Percentiles rank a stretch among this genome's conserved stretches.
Evolutionary conservation across 35 echinoderm and acorn worm genomes (phyloP).

Genomic region (Hemicentrotus pulcherrimus): DNA sequence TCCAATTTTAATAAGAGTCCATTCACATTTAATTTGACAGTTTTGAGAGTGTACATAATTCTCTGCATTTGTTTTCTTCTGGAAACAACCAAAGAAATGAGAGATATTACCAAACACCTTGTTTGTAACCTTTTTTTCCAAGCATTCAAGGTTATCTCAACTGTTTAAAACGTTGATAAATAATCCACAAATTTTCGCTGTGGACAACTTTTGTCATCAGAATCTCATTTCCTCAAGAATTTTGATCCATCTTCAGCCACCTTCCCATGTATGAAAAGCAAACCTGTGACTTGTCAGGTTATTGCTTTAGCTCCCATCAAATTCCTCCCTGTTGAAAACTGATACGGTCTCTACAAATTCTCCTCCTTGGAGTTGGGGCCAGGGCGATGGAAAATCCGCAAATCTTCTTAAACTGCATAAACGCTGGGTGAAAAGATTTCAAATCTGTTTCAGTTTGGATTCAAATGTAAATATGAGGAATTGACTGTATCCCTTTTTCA

Average conservation of each 20-base stretch:
- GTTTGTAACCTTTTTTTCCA: too few relatives aligned
- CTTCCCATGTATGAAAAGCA: neutral
- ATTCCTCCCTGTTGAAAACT: neutral
- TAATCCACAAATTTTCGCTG: neutral
- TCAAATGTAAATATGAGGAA: constrained; percentile 13
- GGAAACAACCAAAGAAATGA: too few relatives aligned
- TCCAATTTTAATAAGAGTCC: too few relatives aligned
- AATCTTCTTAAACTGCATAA: neutral
- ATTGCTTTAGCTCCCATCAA: neutral
- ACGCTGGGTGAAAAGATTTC: neutral
- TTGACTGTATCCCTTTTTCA: neutral
- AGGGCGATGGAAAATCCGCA: neutral
- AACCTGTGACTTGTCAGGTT: neutral
- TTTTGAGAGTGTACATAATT: too few relatives aligned
- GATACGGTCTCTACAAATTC: neutral
- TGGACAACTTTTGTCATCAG: neutral
- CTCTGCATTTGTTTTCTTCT: too few relatives aligned
- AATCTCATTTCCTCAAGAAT: neutral
- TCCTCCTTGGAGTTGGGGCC: neutral
- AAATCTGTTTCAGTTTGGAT: neutral
- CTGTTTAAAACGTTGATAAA: too few relatives aligned
- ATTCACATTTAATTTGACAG: too few relatives aligned
- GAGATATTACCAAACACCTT: too few relatives aligned
- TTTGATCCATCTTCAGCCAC: neutral
- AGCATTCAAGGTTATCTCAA: too few relatives aligned